Evolutionary conservation across 2,888 invertebrate genomes (phyloP).

Genomic region (Melieria omissa): DNA sequence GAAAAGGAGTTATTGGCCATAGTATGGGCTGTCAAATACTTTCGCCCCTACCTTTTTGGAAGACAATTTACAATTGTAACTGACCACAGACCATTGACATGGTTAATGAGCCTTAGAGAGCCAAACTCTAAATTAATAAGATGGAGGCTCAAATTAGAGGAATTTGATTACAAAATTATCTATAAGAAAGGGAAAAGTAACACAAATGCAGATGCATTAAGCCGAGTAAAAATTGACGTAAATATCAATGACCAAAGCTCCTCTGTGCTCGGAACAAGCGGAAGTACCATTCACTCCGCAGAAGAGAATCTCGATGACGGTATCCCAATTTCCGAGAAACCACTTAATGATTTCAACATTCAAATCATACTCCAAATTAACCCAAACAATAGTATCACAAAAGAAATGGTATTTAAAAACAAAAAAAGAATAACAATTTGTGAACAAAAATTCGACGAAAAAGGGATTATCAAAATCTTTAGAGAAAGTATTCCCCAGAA

Average conservation of each 20-base stretch:
- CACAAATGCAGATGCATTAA: constrained; percentile 31
- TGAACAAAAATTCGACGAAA: constrained; percentile 34
- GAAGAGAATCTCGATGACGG: constrained; percentile 42
- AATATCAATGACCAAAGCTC: constrained; percentile 45
- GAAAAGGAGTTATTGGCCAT: constrained; percentile 14
- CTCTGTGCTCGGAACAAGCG: constrained; percentile 17
- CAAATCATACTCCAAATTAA: constrained; percentile 38
- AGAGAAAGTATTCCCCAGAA: constrained; percentile 43
- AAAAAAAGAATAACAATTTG: constrained; percentile 39
- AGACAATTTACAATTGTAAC: constrained; percentile 3
- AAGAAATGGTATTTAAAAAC: constrained; percentile 41
- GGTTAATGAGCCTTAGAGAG: no score
- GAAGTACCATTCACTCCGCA: constrained; percentile 38
- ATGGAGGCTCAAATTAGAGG: no score
- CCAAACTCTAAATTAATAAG: no score
- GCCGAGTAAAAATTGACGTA: constrained; percentile 41
- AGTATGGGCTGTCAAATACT: constrained; percentile 1
- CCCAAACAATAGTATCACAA: not conserved
- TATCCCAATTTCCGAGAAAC: constrained; percentile 47
- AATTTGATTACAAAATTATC: constrained; percentile 49
- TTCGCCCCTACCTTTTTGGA: not conserved
- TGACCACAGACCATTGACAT: no score
- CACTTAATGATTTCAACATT: constrained; percentile 45
- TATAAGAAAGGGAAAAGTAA: constrained; percentile 44
- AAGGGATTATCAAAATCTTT: constrained; percentile 36